Base-by-base conservation (phyloP, 1,140 invertebrate species). In the Chrysopa pallens region DNA sequence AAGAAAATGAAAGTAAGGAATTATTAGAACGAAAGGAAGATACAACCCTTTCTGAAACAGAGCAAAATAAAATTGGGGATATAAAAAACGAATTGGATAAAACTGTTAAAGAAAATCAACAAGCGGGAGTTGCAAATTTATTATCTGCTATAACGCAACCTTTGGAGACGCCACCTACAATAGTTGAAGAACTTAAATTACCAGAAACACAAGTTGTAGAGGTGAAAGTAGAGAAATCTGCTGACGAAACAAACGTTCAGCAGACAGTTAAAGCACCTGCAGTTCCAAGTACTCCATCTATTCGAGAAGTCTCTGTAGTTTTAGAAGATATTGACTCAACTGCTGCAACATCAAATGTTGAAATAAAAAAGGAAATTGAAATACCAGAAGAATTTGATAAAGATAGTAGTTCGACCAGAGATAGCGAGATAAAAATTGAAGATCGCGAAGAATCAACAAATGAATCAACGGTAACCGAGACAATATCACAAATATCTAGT, bases 41-140 rank as follows among this genome's bases (percentile, higher is more conserved):
- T 13, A 41, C 46, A 8, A 29, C 14, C 14, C 13, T 36, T 43
- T 15, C 38, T 36, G 40, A 39, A 6, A 23, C 36, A 9, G 38
- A 43, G 6, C 14, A 9, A 40, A 38, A 7, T 28, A 23, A 38
- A 41, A 31, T 15, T 37, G 35, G 36, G 35, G 12, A 47, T 41
- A 36, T 37, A 28, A 44, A 39, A 37, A 42, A 47, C 4, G 42
- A 46, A 36, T 29, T 29, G 29, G 48, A 44, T 27, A 15, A 36
- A 41, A 40, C 55, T 51, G 28, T 53, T 53, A 40, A 53, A 58
- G 28, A 55, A 60, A 39, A 48, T 56, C 43, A 55, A 6, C 53
- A 49, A 27, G 52, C 53, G 2, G 50, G 52, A 37, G 17, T 23
- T 23, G 17, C 17, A 23, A 23, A 23, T 23, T 23, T 23, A 23